A percentile compares a stretch with the other conserved stretches of the same genome.
Conservation (phyloP, 2,888 invertebrate species). For the Cremastinae sp. region DNA sequence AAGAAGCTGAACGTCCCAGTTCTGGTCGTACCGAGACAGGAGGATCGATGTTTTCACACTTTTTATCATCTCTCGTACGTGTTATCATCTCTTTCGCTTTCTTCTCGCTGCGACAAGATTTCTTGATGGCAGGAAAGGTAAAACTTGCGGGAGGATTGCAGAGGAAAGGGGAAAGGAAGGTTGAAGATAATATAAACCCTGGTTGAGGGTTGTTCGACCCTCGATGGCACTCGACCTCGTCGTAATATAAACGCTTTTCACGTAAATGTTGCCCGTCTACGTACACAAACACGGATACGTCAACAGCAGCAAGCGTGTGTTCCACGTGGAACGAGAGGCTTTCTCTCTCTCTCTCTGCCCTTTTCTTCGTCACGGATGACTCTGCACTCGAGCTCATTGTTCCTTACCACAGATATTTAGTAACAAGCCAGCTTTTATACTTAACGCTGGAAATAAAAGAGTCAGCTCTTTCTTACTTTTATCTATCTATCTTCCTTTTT, state of each 20-base stretch:
- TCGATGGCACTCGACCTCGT: constrained; percentile 49
- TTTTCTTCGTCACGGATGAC: constrained; percentile 19
- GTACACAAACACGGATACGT: background rate
- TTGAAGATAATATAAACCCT: constrained; percentile 3
- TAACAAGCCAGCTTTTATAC: background rate
- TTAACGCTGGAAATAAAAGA: background rate
- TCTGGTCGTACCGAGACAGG: background rate
- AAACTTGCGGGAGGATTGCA: no score
- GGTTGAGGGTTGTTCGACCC: constrained; percentile 52
- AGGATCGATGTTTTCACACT: constrained; percentile 8
- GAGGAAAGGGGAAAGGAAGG: background rate
- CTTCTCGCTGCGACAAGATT: no score
- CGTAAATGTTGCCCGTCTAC: constrained; percentile 21
- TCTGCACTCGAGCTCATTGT: constrained; percentile 28
- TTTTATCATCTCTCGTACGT: constrained; percentile 3
- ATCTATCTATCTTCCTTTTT: background rate
- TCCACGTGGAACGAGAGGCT: background rate
- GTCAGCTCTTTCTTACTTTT: background rate
- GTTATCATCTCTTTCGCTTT: no score
- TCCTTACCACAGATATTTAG: constrained; percentile 9
- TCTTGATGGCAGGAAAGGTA: no score
- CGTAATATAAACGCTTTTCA: constrained; percentile 46
- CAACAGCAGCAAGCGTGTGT: background rate
- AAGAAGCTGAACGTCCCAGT: background rate
- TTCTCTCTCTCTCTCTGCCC: background rate